phyloP scores from a whole-genome alignment of 2,797 vertebrate genomes.

The Microctenopoma lineatum region DNA sequence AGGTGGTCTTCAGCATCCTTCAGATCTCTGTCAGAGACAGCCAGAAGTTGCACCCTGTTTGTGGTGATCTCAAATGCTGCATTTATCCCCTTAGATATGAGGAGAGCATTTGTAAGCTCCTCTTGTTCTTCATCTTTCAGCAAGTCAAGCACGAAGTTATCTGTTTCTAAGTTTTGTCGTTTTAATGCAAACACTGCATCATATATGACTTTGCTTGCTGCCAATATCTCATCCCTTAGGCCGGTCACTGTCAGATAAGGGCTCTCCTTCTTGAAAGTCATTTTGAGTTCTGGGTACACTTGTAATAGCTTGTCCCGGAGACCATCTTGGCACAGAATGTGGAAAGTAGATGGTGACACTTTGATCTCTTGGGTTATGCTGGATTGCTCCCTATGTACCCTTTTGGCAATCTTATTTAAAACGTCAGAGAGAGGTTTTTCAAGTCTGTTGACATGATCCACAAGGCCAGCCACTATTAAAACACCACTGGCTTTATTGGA shows the following conservation, averaged over 20 bases:
- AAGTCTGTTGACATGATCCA: constrained; percentile 66
- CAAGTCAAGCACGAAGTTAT: constrained; percentile 77
- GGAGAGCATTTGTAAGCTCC: constrained; percentile 77
- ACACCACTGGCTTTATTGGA: constrained; percentile 52
- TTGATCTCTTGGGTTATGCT: constrained; percentile 66
- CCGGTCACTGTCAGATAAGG: constrained; percentile 80
- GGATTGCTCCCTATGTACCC: constrained; percentile 73
- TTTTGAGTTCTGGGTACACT: constrained; percentile 77
- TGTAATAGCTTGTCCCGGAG: constrained; percentile 61
- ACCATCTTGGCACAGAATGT: constrained; percentile 76
- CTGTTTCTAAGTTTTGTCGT: constrained; percentile 56
- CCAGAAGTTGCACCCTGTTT: constrained; percentile 72
- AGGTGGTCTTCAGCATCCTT: constrained; percentile 81
- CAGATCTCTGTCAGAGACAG: constrained; percentile 69
- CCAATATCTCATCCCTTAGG: constrained; percentile 78
- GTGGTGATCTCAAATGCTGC: constrained; percentile 77
- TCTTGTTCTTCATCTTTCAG: constrained; percentile 72
- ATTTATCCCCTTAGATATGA: constrained; percentile 77
- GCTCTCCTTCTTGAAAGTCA: constrained; percentile 66
- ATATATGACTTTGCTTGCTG: constrained; percentile 77
- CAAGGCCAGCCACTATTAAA: constrained; percentile 80
- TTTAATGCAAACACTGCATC: constrained; percentile 68
- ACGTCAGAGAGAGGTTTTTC: constrained; percentile 60
- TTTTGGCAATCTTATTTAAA: constrained; percentile 65
- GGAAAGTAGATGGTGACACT: constrained; percentile 69